A percentile compares a stretch with the other conserved stretches of the same genome.
phyloP scores from a whole-genome alignment of 2,888 invertebrate species.

The Ctena decussata region DNA sequence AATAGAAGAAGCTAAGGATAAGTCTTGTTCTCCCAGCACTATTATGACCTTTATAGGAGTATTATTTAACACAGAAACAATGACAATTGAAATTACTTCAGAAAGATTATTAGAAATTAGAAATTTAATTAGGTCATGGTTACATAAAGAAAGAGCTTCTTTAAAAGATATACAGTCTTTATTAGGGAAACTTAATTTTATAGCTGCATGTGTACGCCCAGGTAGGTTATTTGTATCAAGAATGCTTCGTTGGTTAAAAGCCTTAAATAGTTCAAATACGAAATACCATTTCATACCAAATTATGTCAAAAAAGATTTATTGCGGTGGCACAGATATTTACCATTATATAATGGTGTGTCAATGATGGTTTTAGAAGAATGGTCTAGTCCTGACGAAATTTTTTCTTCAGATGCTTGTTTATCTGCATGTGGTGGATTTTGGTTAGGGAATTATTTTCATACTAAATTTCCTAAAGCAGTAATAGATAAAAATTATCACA shows the following conservation, averaged over 20 bases:
- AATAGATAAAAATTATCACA: not conserved
- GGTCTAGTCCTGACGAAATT: conserved; percentile 32
- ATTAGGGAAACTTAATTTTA: conserved; percentile 46
- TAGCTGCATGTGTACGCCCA: conserved; percentile 35
- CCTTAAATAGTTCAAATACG: not conserved
- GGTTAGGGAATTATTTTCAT: conserved; percentile 22
- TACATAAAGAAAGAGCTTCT: conserved; percentile 10
- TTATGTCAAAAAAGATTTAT: conserved; percentile 18
- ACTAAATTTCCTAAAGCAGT: not conserved
- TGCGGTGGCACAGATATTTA: conserved; percentile 43
- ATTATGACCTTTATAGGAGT: too few species aligned
- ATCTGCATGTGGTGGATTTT: conserved; percentile 32
- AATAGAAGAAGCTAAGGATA: too few species aligned
- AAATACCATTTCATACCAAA: not conserved
- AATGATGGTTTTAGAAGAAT: conserved; percentile 28
- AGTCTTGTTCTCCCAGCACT: too few species aligned
- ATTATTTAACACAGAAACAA: too few species aligned
- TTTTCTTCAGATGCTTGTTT: conserved; percentile 34
- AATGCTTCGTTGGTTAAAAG: conserved; percentile 17
- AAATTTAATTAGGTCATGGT: conserved; percentile 1
- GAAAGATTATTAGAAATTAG: too few species aligned
- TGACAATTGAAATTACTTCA: too few species aligned
- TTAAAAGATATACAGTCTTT: conserved; percentile 31
- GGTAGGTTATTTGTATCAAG: conserved; percentile 17
- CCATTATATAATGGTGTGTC: conserved; percentile 37